Percentiles rank a stretch among this genome's conserved stretches.
Conservation (phyloP, 2,113 vertebrate genomes). For the Triplophysa tibetana region DNA sequence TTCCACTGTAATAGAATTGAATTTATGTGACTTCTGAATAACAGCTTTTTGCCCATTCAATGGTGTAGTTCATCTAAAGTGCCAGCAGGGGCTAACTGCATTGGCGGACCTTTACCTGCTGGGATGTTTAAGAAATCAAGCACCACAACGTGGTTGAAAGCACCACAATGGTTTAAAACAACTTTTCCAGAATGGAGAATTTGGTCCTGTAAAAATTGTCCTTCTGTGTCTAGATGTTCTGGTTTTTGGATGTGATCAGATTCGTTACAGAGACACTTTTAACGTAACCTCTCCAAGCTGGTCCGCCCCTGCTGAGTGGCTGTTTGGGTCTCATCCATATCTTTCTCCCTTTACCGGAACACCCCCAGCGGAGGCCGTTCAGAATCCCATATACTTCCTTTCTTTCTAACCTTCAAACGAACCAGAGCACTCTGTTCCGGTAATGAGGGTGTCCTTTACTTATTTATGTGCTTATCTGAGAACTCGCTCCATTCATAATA, state of each 20-base stretch:
- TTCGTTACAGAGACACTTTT: conserved; percentile 7
- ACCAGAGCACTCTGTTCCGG: not conserved
- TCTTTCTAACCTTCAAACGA: conserved; percentile 22
- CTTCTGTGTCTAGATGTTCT: not conserved
- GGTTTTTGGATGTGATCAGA: not conserved
- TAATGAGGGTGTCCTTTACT: conserved; percentile 37
- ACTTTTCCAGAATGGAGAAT: not conserved
- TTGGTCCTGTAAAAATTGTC: not conserved
- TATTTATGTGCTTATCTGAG: conserved; percentile 45
- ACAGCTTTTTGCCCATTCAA: no score
- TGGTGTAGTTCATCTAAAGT: no score
- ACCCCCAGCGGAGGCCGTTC: not conserved
- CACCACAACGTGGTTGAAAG: not conserved
- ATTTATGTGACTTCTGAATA: no score
- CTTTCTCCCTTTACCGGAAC: not conserved
- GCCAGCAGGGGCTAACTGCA: no score
- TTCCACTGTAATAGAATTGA: no score
- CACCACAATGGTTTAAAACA: not conserved
- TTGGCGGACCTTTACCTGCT: not conserved
- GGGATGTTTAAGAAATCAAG: not conserved
- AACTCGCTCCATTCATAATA: conserved; percentile 31
- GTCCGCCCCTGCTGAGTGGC: not conserved
- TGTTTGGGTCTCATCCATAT: conserved; percentile 19
- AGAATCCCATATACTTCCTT: conserved; percentile 9
- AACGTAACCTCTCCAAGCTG: conserved; percentile 6